Evolutionary conservation across 2,888 invertebrate genomes (phyloP).

Genomic region (Eupelmus urozonus): DNA sequence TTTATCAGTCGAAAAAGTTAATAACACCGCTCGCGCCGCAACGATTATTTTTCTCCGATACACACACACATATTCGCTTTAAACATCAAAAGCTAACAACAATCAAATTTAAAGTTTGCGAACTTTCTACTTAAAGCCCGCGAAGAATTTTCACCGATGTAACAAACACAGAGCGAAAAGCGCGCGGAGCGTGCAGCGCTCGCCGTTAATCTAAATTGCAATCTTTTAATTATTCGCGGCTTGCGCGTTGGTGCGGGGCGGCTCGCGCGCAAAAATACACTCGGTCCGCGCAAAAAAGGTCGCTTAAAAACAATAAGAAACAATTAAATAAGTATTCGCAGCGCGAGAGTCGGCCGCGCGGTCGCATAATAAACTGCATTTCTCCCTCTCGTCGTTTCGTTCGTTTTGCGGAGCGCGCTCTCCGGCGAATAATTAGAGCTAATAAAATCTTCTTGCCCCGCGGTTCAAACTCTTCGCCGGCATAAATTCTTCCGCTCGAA

Average conservation of each 20-base stretch:
- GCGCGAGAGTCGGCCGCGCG: slow-evolving; percentile 40
- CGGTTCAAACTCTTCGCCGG: slow-evolving; percentile 51
- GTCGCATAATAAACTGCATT: slow-evolving; percentile 44
- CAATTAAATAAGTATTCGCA: slow-evolving; percentile 58
- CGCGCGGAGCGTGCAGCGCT: neutral
- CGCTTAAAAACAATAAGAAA: slow-evolving; percentile 50
- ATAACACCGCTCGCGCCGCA: too few species aligned
- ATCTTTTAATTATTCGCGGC: slow-evolving; percentile 51
- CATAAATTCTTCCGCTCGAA: slow-evolving; percentile 61
- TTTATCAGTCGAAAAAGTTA: neutral
- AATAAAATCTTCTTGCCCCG: slow-evolving; percentile 57
- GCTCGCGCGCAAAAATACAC: slow-evolving; percentile 20
- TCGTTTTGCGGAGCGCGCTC: neutral
- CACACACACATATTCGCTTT: too few species aligned
- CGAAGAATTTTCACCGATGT: neutral
- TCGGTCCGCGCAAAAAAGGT: slow-evolving; percentile 15
- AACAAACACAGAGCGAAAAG: neutral
- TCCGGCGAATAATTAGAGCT: slow-evolving; percentile 59
- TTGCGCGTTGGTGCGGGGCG: neutral
- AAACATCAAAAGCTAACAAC: too few species aligned
- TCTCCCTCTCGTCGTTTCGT: slow-evolving; percentile 9
- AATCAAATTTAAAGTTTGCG: too few species aligned
- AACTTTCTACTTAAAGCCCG: too few species aligned
- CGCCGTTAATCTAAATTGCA: slow-evolving; percentile 37
- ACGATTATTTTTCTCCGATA: neutral